A percentile compares a stretch with the other conserved stretches of the same genome.
Evolutionary conservation across 2,797 vertebrate species (phyloP).

Genomic region (Vespertilio murinus): DNA sequence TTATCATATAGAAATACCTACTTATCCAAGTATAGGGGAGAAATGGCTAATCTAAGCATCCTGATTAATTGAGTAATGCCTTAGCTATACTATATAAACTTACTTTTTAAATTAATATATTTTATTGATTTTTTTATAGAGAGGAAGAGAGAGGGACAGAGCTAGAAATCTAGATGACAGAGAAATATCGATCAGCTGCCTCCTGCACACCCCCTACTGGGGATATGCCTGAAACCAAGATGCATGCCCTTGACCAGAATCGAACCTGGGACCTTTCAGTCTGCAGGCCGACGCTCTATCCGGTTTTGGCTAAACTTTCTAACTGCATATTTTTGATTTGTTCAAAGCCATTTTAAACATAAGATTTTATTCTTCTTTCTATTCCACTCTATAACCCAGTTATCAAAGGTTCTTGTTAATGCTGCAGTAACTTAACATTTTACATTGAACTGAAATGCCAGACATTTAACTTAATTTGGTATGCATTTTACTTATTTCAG

Average conservation of each 20-base stretch:
- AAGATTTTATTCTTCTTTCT: neutral
- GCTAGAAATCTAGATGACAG: too few relatives aligned
- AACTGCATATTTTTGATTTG: neutral
- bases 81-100: neutral
- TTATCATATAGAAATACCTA: neutral
- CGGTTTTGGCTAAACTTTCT: too few relatives aligned
- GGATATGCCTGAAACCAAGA: too few relatives aligned
- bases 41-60: neutral
- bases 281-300: too few relatives aligned
- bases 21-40: neutral
- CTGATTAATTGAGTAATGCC: neutral
- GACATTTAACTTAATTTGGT: neutral
- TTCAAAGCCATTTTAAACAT: slow-evolving; percentile 7
- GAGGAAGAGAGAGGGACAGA: too few relatives aligned
- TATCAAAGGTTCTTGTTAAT: neutral
- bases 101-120: too few relatives aligned
- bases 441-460: neutral
- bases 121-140: too few relatives aligned
- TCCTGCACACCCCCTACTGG: too few relatives aligned
- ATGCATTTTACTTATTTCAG: neutral
- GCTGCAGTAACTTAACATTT: neutral
- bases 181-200: too few relatives aligned
- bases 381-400: neutral
- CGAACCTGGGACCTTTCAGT: too few relatives aligned
- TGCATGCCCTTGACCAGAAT: too few relatives aligned